These are phyloP conservation scores for Monarcha castaneiventris DNA, from an alignment of 2,113 vertebrate genomes.

Conservation along the genomic window DNA sequence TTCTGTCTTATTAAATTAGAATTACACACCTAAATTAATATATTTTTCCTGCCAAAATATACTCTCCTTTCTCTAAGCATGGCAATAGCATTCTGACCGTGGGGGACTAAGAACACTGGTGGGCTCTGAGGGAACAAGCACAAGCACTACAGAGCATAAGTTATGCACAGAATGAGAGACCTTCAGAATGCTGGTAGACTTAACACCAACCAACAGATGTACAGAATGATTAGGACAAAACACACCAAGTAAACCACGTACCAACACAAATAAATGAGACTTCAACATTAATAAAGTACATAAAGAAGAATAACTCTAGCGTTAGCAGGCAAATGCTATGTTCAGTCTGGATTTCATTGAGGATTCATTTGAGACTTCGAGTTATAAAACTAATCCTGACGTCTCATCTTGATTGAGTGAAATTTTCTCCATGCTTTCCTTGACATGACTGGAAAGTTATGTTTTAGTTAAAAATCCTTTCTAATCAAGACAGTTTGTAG, in stretches of 20 bases:
- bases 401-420: not conserved
- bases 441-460: not conserved
- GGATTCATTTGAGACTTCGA: not conserved
- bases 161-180: not conserved
- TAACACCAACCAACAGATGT: not conserved
- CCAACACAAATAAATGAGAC: not conserved
- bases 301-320: not conserved
- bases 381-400: not conserved
- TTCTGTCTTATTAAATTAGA: not conserved
- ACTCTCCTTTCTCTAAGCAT: not conserved
- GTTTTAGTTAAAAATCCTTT: not conserved
- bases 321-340: not conserved
- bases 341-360: not conserved
- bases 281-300: not conserved
- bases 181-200: not conserved
- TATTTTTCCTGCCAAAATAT: not conserved
- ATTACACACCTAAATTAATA: not conserved
- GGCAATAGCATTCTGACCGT: rapidly evolving
- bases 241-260: not conserved
- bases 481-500: not conserved
- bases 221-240: not conserved
- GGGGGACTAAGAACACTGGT: not conserved
- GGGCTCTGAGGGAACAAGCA: not conserved
- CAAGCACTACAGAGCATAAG: not conserved
- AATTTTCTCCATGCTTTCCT: not conserved